A percentile compares a stretch with the other conserved stretches of the same genome.
These are phyloP conservation scores for Lepus townsendii DNA, from an alignment of 2,797 vertebrate genomes.

Conservation along the genomic window DNA sequence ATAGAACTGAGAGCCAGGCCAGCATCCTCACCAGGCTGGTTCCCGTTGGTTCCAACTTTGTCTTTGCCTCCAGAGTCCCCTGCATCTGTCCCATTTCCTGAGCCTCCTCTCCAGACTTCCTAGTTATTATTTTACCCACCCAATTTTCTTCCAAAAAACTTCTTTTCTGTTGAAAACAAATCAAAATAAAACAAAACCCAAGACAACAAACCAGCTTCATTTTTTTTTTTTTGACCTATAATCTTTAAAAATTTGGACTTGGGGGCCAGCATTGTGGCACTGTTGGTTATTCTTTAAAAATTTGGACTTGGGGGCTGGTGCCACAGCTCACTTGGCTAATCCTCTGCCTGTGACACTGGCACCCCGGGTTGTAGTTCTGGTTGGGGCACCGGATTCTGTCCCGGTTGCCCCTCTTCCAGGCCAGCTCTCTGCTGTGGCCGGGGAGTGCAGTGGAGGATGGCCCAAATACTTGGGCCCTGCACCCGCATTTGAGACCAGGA, in stretches of 20 bases:
- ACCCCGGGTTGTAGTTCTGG: too few relatives aligned
- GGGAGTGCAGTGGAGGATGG: too few relatives aligned
- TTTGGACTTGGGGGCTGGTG: too few relatives aligned
- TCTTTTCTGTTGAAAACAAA: conserved; percentile 22
- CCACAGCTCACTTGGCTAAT: too few relatives aligned
- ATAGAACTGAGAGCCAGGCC: not conserved
- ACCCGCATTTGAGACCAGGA: too few relatives aligned
- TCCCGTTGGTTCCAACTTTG: not conserved
- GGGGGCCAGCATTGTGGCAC: too few relatives aligned
- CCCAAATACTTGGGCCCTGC: too few relatives aligned
- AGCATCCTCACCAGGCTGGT: not conserved
- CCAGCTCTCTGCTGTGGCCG: too few relatives aligned
- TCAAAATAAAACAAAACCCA: not conserved
- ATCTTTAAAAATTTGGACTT: conserved; percentile 17
- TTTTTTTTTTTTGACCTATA: not conserved
- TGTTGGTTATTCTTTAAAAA: too few relatives aligned
- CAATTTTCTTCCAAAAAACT: conserved; percentile 24
- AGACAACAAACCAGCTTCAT: not conserved
- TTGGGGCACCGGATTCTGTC: too few relatives aligned
- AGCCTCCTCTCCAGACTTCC: conserved; percentile 35
- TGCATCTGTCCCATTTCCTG: not conserved
- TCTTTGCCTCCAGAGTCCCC: not conserved
- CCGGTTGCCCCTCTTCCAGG: too few relatives aligned
- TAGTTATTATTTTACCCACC: conserved; percentile 25
- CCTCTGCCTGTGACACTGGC: too few relatives aligned